These are phyloP conservation scores for Macrostomum cliftonense DNA, from an alignment of 2,888 invertebrate species.

Conservation along the genomic window DNA sequence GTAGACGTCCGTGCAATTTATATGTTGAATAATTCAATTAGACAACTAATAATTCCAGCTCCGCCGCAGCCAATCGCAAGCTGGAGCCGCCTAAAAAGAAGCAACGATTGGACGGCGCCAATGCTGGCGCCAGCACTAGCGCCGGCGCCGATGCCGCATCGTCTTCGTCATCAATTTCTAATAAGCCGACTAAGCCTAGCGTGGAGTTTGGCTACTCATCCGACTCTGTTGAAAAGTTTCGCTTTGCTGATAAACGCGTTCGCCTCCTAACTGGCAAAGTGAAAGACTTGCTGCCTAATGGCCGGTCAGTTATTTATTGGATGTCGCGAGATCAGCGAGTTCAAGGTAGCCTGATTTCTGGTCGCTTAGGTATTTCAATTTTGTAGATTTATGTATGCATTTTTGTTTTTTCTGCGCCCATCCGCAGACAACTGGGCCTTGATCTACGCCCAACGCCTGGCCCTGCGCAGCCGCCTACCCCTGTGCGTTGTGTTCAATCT, in stretches of 20 bases:
- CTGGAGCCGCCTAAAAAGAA: too few relatives aligned
- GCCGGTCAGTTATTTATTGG: constrained; percentile 53
- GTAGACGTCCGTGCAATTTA: too few relatives aligned
- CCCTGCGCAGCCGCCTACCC: constrained; percentile 58
- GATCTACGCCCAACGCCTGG: constrained; percentile 63
- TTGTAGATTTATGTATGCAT: not conserved
- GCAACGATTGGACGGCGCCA: too few relatives aligned
- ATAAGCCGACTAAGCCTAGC: too few relatives aligned
- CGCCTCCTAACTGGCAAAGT: constrained; percentile 45
- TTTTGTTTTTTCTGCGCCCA: not conserved
- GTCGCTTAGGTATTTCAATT: too few relatives aligned
- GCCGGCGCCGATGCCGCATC: too few relatives aligned
- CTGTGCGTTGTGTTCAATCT: constrained; percentile 64
- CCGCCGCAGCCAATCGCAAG: too few relatives aligned
- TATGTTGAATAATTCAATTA: too few relatives aligned
- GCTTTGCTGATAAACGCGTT: constrained; percentile 60
- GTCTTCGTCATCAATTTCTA: too few relatives aligned
- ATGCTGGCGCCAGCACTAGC: too few relatives aligned
- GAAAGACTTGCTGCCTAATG: constrained; percentile 21
- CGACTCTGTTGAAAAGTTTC: constrained; percentile 34
- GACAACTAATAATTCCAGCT: too few relatives aligned
- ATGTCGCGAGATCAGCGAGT: constrained; percentile 72
- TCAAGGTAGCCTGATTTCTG: constrained; percentile 44
- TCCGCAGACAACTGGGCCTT: constrained; percentile 67
- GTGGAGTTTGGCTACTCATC: too few relatives aligned